Base-by-base conservation (phyloP, 2,888 invertebrate species). In the Mimumesa dahlbomi region DNA sequence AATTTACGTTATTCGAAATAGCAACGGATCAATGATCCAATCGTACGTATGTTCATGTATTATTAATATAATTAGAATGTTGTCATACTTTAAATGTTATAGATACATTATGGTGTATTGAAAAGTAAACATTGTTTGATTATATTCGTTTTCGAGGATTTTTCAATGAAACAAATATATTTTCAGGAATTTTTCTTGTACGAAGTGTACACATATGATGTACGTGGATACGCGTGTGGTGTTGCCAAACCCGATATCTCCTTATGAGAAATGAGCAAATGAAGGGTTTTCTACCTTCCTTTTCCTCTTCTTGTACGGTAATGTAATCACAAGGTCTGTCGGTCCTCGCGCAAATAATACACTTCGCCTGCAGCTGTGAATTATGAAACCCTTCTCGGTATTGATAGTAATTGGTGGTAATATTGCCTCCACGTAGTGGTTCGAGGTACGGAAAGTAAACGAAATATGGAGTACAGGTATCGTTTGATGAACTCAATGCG, bases 381-480 rank as follows among this genome's bases (percentile, higher is more conserved):
- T 86, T 84, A 85, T 76, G 81, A 79, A 82, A 77, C 69, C 79
- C 82, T 84, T 83, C 79, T 69, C 59, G 62, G 84, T 83, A 84
- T 71, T 71, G 77, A 77, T 79, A 71, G 77, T 79, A 80, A 83
- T 75, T 75, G 77, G 70, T 75, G 72, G 77, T 73, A 74, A 82
- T 78, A 67, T 63, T 45, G 54, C 36, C n/a, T 21, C 38, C 22
- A 53, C 58, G 56, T 42, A 19, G 36, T 34, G 58, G 40, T 50
- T 13, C 49, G 38, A 16, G 49, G 43, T 52, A 50, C 50, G 16
- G 49, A 50, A 69, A 34, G 34, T 63, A 52, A 62, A 63, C 49
- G 73, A 73, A 68, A 49, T 61, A 50, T n/a, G 29, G 25, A n/a
- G 31, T 34, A 25, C 25, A 25, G 42, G 9, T 25, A 38, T 16